Evolutionary conservation across 1,140 invertebrate species (phyloP), one percentile per base, ranked within the genome.

Genomic region (Dreissena rostriformis): DNA sequence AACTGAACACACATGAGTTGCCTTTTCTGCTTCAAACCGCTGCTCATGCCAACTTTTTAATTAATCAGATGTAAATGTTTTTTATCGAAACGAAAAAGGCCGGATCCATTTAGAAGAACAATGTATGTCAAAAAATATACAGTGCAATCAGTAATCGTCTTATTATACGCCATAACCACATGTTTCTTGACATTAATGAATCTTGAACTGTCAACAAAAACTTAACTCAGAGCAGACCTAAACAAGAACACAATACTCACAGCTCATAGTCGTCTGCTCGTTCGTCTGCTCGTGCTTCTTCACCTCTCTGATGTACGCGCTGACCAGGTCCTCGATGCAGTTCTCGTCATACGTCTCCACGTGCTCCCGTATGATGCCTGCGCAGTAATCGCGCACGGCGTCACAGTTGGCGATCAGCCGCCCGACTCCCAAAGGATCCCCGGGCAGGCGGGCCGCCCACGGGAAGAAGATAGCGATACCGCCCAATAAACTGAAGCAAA

Each of bases 291-390:
- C 67, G 24, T 75, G 63, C 26, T 53, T 73, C 17, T 76, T 86
- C 72, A 86, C 82, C 57, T 88, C 86, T 39, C 63, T 26, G 15
- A 87, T 79, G 71, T 90, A 90, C 10, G 74, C 80, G 29, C 73
- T 70, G 61, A 88, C 85, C 6, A 87, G 75, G 77, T 84, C 76
- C n/a, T 85, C 65, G 4, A 83, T 73, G 5, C 87, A 63, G 49
- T 86, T 78, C 15, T 80, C 81, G 26, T 86, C 77, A 61, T 82
- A 85, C 1, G 77, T 57, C 14, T 86, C 51, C 10, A 82, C 22
- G 55, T 85, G 76, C 68, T 86, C 79, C 6, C 52, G 24, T 22
- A 84, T 55, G 1, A 82, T 63, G 49, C 65, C 55, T 7, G 51
- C 49, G 24, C 22, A 10, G 22, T 28, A 81, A n/a, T 81, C 63